A percentile compares a stretch with the other conserved stretches of the same genome.
Evolutionary conservation across 2,113 vertebrate species (phyloP).

Genomic region (Carassius gibelio): DNA sequence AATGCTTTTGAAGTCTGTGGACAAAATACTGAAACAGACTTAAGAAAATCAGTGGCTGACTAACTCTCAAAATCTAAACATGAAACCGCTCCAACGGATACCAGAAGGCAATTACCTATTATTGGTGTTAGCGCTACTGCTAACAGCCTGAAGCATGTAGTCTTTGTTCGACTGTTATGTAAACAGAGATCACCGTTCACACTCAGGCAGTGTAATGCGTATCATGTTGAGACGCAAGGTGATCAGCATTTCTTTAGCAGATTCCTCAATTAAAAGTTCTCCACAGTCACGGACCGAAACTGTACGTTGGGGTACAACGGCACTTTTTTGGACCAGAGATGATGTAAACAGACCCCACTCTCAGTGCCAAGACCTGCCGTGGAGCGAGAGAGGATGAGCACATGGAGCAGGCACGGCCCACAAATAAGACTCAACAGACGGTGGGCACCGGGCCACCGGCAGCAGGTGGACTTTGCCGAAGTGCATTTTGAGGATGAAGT

Average conservation of each 20-base stretch:
- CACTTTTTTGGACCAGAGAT: conserved; percentile 15
- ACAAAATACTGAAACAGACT: conserved; percentile 5
- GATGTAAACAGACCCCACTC: conserved; percentile 42
- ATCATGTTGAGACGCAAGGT: not conserved
- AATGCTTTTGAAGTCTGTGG: not conserved
- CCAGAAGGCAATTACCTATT: conserved; percentile 51
- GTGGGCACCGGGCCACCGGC: conserved; percentile 57
- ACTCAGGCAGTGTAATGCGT: conserved; percentile 9
- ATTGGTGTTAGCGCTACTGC: conserved; percentile 33
- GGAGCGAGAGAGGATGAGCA: conserved; percentile 51
- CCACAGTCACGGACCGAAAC: conserved; percentile 19
- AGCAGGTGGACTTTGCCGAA: conserved; percentile 56
- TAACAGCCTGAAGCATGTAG: conserved; percentile 52
- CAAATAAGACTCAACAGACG: conserved; percentile 61
- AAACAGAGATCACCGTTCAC: conserved; percentile 58
- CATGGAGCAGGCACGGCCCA: conserved; percentile 55
- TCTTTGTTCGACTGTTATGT: conserved; percentile 68
- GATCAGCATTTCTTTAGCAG: conserved; percentile 16
- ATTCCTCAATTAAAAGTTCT: not conserved
- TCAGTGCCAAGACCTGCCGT: conserved; percentile 51
- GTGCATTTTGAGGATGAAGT: conserved; percentile 54
- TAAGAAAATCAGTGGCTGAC: conserved; percentile 4
- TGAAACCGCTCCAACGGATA: conserved; percentile 2
- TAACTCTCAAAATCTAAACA: conserved; percentile 6
- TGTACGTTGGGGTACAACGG: not conserved